Evolutionary conservation across 2,797 vertebrate genomes (phyloP), one percentile per base, ranked within the genome.

Genomic region (Esox masquinongy): DNA sequence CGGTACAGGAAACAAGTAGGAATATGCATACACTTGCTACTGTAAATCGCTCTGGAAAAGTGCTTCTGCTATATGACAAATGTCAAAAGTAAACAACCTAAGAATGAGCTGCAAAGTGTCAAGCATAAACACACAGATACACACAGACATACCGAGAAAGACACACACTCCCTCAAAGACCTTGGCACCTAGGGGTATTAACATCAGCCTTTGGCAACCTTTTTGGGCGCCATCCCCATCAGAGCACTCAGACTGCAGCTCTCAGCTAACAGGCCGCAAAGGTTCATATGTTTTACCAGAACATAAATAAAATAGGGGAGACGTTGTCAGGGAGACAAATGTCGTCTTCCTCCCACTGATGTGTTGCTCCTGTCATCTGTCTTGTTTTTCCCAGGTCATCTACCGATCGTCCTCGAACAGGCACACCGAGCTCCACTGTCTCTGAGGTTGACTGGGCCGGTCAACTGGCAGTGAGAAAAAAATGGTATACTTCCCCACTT

Each of bases 291-390:
- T 69, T 89, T 87, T 77, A 87, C 85, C 67, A 71, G 75, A 79
- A 81, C 73, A 82, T 82, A 86, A 87, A 84, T 73, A 79, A 81
- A 77, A 74, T 74, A 79, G 61, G n/a, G 34, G 72, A 82, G 73
- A 85, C 15, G 70, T 72, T 39, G 36, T 39, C 78, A 56, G 22
- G 50, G 70, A 82, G 72, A 85, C n/a, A 81, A 83, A 88, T 78
- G 1, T 67, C 81, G 43, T 85, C 68, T 78, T 77, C 72, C 70
- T 75, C 78, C 73, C 66, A 68, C 51, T 72, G 79, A 68, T 86
- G 84, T 83, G 82, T 81, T 80, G 50, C 81, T 77, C 70, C 70
- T 80, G 72, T 51, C 80, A 74, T 0, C 19, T 66, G 67, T 66
- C 80, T 11, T 9, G 2, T 56, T n/a, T 8, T 56, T 56, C 53